Evolutionary conservation across 2,113 vertebrate genomes (phyloP).

Genomic region (Petrocephalus microphthalmus): DNA sequence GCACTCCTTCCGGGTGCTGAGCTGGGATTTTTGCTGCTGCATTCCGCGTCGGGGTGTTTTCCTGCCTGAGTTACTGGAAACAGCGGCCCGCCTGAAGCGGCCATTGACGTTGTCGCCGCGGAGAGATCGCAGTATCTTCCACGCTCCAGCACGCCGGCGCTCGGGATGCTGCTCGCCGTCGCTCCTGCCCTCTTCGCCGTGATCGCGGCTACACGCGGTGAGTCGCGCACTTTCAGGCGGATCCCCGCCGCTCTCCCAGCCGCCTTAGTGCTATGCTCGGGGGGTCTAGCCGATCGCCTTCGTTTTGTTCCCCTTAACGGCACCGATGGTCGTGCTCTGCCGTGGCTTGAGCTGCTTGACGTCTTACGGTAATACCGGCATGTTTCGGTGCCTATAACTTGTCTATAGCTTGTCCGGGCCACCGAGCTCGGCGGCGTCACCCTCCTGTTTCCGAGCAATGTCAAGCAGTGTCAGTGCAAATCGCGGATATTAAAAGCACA

Average conservation of each 20-base stretch:
- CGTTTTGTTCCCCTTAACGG: background rate
- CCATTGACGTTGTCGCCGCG: background rate
- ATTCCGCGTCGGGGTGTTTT: background rate
- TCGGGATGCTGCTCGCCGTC: background rate
- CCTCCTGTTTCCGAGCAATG: no score
- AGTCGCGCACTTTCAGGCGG: background rate
- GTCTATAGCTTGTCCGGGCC: background rate
- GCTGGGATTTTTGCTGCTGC: background rate
- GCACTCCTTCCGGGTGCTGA: background rate
- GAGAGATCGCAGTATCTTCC: background rate
- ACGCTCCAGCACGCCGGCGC: background rate
- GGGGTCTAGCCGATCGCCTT: background rate
- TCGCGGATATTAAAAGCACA: no score
- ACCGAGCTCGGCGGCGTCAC: background rate
- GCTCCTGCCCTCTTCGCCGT: background rate
- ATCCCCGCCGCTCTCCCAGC: no score
- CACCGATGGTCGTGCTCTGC: background rate
- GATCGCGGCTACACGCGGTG: background rate
- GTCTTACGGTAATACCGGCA: background rate
- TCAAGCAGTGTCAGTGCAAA: no score
- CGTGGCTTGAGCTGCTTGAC: background rate
- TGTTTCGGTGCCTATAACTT: no score
- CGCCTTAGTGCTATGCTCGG: background rate
- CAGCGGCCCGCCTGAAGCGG: background rate
- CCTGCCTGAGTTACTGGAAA: background rate